phyloP scores from a whole-genome alignment of 2,888 invertebrate genomes.

The Tanaodytes sp. region DNA sequence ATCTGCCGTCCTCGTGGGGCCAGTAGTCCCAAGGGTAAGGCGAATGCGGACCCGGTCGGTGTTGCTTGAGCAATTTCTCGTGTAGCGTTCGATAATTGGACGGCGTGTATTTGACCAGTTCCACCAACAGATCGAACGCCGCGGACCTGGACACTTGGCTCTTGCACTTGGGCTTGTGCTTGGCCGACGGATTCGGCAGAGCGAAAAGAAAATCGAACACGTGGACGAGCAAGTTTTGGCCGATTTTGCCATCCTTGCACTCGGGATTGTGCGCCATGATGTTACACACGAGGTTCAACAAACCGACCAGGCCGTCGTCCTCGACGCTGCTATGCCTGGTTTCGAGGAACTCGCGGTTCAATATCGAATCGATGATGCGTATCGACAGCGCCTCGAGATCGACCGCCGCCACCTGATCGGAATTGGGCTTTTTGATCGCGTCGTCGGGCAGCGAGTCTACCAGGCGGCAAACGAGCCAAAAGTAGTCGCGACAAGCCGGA shows the following conservation, averaged over 20 bases:
- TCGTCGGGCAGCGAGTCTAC: constrained; percentile 90
- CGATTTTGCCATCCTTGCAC: constrained; percentile 86
- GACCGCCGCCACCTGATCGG: constrained; percentile 74
- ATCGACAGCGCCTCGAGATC: constrained; percentile 84
- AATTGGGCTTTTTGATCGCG: constrained; percentile 80
- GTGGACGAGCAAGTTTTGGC: constrained; percentile 80
- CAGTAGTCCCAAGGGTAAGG: constrained; percentile 98
- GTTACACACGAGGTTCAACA: constrained; percentile 89
- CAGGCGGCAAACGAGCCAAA: constrained; percentile 91
- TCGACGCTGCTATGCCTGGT: constrained; percentile 86
- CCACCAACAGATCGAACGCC: constrained; percentile 92
- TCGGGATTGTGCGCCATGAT: constrained; percentile 90
- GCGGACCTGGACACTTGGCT: constrained; percentile 90
- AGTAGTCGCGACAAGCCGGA: constrained; percentile 94
- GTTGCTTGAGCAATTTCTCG: constrained; percentile 87
- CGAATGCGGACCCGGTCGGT: constrained; percentile 86
- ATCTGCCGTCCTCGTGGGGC: constrained; percentile 95
- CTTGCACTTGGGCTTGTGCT: constrained; percentile 94
- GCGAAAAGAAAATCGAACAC: constrained; percentile 92
- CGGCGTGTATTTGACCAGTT: constrained; percentile 87
- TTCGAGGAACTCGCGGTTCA: constrained; percentile 87
- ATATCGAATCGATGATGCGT: constrained; percentile 83
- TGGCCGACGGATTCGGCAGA: constrained; percentile 87
- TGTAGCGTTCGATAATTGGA: constrained; percentile 90
- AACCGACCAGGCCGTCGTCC: constrained; percentile 92